Conservation (phyloP, 2,797 vertebrate species). For the Oophaga sylvatica region DNA sequence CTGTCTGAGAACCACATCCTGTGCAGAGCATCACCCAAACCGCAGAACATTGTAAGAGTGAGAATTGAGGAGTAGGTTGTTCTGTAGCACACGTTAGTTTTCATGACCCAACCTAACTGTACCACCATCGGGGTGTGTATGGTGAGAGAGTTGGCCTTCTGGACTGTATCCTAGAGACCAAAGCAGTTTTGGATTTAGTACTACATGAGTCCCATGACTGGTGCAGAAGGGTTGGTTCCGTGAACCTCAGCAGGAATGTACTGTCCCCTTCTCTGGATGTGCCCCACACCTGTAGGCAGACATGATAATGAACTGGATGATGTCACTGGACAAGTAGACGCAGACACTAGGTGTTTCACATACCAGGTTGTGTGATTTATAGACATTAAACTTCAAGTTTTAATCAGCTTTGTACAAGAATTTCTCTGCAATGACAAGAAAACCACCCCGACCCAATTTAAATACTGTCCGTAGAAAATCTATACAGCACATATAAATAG, state of each 20-base stretch:
- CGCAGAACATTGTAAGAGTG: slow-evolving; percentile 61
- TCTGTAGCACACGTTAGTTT: neutral
- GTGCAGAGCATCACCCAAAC: slow-evolving; percentile 70
- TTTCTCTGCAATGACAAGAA: neutral
- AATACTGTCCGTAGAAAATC: slow-evolving; percentile 46
- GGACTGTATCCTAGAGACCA: neutral
- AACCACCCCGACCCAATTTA: neutral
- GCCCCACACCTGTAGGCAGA: neutral
- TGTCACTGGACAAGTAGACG: neutral
- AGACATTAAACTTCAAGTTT: slow-evolving; percentile 33
- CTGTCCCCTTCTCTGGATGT: neutral
- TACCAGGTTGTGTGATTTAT: slow-evolving; percentile 23
- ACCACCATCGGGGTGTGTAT: neutral
- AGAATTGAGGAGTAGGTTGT: neutral
- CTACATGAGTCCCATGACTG: too few species aligned
- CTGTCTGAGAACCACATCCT: slow-evolving; percentile 74
- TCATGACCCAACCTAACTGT: neutral
- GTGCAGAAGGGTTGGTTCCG: neutral
- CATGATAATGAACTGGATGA: neutral
- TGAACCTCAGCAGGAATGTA: too few species aligned
- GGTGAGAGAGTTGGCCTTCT: too few species aligned
- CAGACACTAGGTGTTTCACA: neutral
- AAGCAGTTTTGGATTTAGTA: too few species aligned
- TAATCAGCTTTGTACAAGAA: slow-evolving; percentile 39
- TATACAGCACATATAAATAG: slow-evolving; percentile 47